Conservation (phyloP, 2,797 vertebrate genomes). For the Chanos chanos region DNA sequence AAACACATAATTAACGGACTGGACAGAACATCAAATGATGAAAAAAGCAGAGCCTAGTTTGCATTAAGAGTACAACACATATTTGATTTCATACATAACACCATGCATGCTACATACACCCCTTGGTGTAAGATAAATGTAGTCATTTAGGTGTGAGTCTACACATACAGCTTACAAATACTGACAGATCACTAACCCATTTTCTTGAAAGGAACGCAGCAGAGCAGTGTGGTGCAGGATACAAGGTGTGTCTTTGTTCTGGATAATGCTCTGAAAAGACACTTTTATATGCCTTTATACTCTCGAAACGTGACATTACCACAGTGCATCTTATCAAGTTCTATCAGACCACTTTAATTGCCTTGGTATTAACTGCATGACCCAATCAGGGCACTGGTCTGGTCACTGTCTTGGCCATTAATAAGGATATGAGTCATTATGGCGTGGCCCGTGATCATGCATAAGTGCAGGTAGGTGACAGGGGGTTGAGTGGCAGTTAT, state of each 20-base stretch:
- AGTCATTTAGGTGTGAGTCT: too few species aligned
- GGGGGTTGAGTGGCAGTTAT: neutral
- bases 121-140: too few species aligned
- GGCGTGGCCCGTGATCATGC: slow-evolving; percentile 38
- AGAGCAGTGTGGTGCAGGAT: neutral
- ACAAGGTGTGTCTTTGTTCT: slow-evolving; percentile 7
- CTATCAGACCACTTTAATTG: slow-evolving; percentile 33
- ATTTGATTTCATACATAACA: too few species aligned
- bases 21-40: neutral
- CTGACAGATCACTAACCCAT: too few species aligned
- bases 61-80: too few species aligned
- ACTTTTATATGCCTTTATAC: slow-evolving; percentile 41
- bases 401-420: slow-evolving; percentile 13
- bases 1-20: neutral
- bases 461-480: slow-evolving; percentile 24
- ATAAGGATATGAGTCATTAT: slow-evolving; percentile 26
- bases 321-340: slow-evolving; percentile 29
- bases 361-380: slow-evolving; percentile 40
- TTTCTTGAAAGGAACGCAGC: too few species aligned
- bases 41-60: neutral
- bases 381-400: slow-evolving; percentile 34
- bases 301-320: slow-evolving; percentile 26
- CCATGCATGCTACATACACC: too few species aligned
- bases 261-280: neutral
- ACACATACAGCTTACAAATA: too few species aligned